Base-by-base conservation (phyloP, 1,140 invertebrate genomes). In the Tetragnatha versicolor region DNA sequence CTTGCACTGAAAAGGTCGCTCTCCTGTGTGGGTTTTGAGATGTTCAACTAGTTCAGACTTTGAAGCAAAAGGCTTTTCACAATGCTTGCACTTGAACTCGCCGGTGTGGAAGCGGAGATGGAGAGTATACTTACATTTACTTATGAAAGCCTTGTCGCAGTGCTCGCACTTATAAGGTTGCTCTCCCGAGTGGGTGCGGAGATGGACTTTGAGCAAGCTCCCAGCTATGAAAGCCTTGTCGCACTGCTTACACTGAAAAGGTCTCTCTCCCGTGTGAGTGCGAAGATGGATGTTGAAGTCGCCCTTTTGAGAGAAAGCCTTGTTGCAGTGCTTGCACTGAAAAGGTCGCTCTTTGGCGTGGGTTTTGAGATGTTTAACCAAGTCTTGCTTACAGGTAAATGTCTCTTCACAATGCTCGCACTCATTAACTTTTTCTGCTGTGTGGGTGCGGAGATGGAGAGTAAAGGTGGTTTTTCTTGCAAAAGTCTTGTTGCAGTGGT, bases 261-360 rank as follows among this genome's bases (percentile, higher is more conserved):
- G 97, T 84, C 96, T 92, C 86, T 98, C 97, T 0, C 96, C 96
- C 0, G 93, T 95, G 85, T 99, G 97, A 0, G 96, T 98, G 42
- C 96, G 88, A 66, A 98, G 89, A 85, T 99, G 97, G n/a, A n/a
- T n/a, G n/a, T n/a, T n/a, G n/a, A n/a, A n/a, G n/a, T n/a, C n/a
- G 81, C 92, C 91, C 20, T 3, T 47, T 17, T 17, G 42, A 17
- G 42, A 17, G 3, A 3, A 2, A 1, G 42, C 3, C 2, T 47
- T 12, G 20, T 20, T 3, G 20, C 42, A 47, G 12, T 17, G 12
- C 20, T 47, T 20, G 20, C 42, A 47, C 42, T 47, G 2, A 20
- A 17, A 20, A 47, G 42, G 42, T 20, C 3, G 12, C 20, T 47
- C 42, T 47, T 20, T 20, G 12, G 42, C 20, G 42, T 58, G 53